Evolutionary conservation across 2,113 vertebrate genomes (phyloP).

Genomic region (Lanius ludovicianus): DNA sequence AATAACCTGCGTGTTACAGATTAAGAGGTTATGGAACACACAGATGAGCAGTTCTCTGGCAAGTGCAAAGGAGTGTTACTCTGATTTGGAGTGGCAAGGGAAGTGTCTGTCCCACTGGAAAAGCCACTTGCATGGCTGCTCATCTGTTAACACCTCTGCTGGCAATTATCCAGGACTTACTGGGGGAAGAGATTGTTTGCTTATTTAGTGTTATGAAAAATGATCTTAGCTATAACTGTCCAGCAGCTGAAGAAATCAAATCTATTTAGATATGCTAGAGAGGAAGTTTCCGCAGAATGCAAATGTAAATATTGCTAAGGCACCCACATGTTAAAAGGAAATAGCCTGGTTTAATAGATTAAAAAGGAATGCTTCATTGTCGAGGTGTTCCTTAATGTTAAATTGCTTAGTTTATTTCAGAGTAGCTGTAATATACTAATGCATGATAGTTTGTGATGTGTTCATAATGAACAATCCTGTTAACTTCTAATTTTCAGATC

Average conservation of each 20-base stretch:
- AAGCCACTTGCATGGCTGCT: not conserved
- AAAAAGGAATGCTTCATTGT: not conserved
- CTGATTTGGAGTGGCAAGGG: not conserved
- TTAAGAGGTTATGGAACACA: not conserved
- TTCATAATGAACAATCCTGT: not conserved
- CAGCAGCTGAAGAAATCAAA: not conserved
- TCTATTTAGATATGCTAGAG: not conserved
- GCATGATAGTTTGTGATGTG: not conserved
- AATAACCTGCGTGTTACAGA: not conserved
- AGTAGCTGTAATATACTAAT: not conserved
- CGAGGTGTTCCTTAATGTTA: not conserved
- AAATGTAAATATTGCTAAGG: not conserved
- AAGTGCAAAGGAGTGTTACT: not conserved
- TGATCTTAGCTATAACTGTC: not conserved
- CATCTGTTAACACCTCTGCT: not conserved
- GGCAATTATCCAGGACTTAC: not conserved
- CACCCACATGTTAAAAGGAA: not conserved
- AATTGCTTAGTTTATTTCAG: not conserved
- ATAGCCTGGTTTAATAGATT: not conserved
- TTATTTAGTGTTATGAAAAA: not conserved
- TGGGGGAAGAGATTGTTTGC: not conserved
- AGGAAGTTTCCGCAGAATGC: not conserved
- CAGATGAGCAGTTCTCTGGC: not conserved
- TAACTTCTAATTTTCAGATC: not conserved
- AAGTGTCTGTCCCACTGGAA: slow-evolving; percentile 12